Evolutionary conservation across 2,113 vertebrate genomes (phyloP), one percentile per base, ranked within the genome.

Genomic region (Hyperopisus bebe): DNA sequence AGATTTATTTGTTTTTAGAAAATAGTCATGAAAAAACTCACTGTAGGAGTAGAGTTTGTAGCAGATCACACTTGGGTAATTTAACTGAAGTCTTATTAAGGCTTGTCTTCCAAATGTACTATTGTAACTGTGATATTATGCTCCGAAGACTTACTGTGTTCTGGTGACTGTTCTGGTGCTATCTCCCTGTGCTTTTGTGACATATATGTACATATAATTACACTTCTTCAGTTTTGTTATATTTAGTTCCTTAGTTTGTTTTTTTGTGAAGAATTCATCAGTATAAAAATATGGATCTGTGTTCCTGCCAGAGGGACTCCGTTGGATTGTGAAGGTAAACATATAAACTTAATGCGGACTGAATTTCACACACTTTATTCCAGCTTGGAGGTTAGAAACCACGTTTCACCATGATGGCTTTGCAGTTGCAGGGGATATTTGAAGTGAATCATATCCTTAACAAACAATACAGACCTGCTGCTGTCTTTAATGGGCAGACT

Each of bases 121-220:
- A 19, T 39, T 80, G 35, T 80, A 42, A 80, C 74, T 80, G 74
- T 80, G 74, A 80, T 8, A 80, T 80, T 80, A 39, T 5, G 74
- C 74, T 19, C 17, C 15, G 5, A 42, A 8, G 5, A 42, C 74
- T 17, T 80, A 35, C 70, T 19, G 35, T 80, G 74, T 80, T 80
- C 35, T 6, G 17, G 74, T 80, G 74, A 80, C n/a, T 80, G 74
- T 42, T 80, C 35, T 80, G 74, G 35, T 35, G 35, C 66, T 35
- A 1, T 74, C 3, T 74, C 66, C 66, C 31, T 74, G 66, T 74
- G 66, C 13, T 42, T 35, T 80, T 35, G 31, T 42, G 35, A 39
- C 74, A 80, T 77, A 39, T 80, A 80, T 80, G 74, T 80, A 80
- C 74, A 80, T 80, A 42, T 80, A 80, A 80, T 42, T 80, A 80